phyloP scores from a whole-genome alignment of 1,140 invertebrate species.

The Nasonia longicornis region DNA sequence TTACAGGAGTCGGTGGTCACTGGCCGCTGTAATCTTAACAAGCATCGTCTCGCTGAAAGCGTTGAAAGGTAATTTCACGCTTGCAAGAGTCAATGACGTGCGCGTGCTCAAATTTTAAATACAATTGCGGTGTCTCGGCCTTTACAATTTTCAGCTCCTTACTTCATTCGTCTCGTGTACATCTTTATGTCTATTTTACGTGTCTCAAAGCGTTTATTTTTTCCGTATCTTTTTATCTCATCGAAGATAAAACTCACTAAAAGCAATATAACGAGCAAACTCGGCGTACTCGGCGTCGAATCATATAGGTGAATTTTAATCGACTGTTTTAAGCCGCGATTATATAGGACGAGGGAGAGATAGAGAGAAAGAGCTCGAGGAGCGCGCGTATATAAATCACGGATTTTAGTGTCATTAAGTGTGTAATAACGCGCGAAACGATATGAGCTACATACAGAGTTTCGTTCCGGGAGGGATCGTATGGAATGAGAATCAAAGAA shows the following conservation, averaged over 20 bases:
- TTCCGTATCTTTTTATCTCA: neutral
- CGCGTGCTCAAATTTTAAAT: slow-evolving; percentile 6
- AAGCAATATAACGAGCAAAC: neutral
- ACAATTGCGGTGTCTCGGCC: neutral
- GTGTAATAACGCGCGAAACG: slow-evolving; percentile 27
- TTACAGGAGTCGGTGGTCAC: neutral
- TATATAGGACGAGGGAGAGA: slow-evolving; percentile 8
- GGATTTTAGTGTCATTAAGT: slow-evolving; percentile 43
- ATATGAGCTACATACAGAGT: slow-evolving; percentile 10
- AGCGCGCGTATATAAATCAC: slow-evolving; percentile 32
- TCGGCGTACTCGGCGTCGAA: slow-evolving; percentile 36
- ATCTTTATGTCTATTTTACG: neutral
- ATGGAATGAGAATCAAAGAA: slow-evolving; percentile 28
- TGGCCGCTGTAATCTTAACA: neutral
- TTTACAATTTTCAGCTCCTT: slow-evolving; percentile 8
- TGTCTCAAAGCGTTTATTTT: neutral
- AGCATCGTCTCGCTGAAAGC: slow-evolving; percentile 1
- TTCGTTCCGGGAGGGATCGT: slow-evolving; percentile 28
- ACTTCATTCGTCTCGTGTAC: neutral
- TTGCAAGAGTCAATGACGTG: neutral
- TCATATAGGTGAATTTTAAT: slow-evolving; percentile 23
- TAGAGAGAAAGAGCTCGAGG: slow-evolving; percentile 4
- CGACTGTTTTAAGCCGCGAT: slow-evolving; percentile 18
- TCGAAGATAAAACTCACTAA: neutral
- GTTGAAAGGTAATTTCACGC: slow-evolving; percentile 27